These are phyloP conservation scores for Phaedon cochleariae DNA, from an alignment of 2,888 invertebrate genomes.

Conservation along the genomic window DNA sequence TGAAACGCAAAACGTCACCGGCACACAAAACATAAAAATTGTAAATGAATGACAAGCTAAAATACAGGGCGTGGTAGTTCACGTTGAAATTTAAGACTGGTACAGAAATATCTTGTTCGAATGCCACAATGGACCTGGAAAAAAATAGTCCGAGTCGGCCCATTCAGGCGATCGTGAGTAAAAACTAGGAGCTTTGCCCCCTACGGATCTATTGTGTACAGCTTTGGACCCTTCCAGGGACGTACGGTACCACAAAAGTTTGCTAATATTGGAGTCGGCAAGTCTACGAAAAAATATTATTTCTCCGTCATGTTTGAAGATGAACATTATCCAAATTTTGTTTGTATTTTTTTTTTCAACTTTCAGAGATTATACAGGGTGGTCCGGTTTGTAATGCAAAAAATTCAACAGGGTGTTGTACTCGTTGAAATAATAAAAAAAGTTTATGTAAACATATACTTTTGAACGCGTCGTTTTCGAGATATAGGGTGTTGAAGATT, in stretches of 20 bases:
- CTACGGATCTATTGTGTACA: constrained; percentile 58
- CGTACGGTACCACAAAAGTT: constrained; percentile 3
- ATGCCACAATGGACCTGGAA: constrained; percentile 54
- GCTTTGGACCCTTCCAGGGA: constrained; percentile 37
- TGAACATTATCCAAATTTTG: too few relatives aligned
- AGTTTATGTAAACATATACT: too few relatives aligned
- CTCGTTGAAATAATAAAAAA: too few relatives aligned
- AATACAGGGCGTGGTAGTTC: constrained; percentile 58
- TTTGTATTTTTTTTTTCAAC: too few relatives aligned
- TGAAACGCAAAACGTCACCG: constrained; percentile 50
- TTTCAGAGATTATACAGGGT: too few relatives aligned
- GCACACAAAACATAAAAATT: constrained; percentile 54
- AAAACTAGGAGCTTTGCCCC: constrained; percentile 62
- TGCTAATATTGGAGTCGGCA: background rate
- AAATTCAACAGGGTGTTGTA: too few relatives aligned
- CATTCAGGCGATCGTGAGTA: constrained; percentile 60
- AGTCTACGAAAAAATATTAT: background rate
- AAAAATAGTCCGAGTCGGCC: constrained; percentile 59
- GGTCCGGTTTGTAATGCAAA: too few relatives aligned
- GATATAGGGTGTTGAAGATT: too few relatives aligned
- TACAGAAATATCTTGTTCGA: constrained; percentile 61
- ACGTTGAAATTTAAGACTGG: constrained; percentile 61
- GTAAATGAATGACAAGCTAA: constrained; percentile 59
- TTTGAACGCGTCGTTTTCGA: too few relatives aligned
- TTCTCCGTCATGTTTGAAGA: too few relatives aligned